These are phyloP conservation scores for Drosophila kikkawai DNA, from an alignment of 1,140 invertebrate species.

Conservation along the genomic window DNA sequence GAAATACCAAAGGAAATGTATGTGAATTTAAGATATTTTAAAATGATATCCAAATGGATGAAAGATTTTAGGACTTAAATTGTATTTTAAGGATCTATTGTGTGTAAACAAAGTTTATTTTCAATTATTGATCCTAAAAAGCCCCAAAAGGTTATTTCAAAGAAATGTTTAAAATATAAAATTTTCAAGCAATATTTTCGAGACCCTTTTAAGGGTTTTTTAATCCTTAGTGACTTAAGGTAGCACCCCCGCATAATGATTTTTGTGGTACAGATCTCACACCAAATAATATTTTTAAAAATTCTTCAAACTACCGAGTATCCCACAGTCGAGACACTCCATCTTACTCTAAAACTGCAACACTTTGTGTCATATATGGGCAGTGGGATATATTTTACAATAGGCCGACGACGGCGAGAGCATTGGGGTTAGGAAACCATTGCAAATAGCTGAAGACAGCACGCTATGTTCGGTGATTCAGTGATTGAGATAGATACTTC, in stretches of 20 bases:
- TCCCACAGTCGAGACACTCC: not conserved
- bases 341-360: constrained; percentile 1
- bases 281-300: too few relatives aligned
- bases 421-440: constrained; percentile 78
- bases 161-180: not conserved
- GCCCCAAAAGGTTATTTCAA: too few relatives aligned
- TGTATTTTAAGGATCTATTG: too few relatives aligned
- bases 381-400: constrained; percentile 50
- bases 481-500: constrained; percentile 46
- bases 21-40: too few relatives aligned
- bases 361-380: constrained; percentile 67
- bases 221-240: not conserved
- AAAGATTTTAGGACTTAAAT: too few relatives aligned
- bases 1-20: too few relatives aligned
- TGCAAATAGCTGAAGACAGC: constrained; percentile 61
- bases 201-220: not conserved
- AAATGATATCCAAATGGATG: too few relatives aligned
- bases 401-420: constrained; percentile 29
- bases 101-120: too few relatives aligned
- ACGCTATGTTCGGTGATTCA: constrained; percentile 54
- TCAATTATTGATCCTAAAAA: too few relatives aligned
- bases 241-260: not conserved
- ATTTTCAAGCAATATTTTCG: not conserved
- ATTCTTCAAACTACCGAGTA: too few relatives aligned
- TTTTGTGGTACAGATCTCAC: not conserved